These are phyloP conservation scores for Phataginus tetradactyla DNA, from an alignment of 2,797 vertebrate species.

Conservation along the genomic window DNA sequence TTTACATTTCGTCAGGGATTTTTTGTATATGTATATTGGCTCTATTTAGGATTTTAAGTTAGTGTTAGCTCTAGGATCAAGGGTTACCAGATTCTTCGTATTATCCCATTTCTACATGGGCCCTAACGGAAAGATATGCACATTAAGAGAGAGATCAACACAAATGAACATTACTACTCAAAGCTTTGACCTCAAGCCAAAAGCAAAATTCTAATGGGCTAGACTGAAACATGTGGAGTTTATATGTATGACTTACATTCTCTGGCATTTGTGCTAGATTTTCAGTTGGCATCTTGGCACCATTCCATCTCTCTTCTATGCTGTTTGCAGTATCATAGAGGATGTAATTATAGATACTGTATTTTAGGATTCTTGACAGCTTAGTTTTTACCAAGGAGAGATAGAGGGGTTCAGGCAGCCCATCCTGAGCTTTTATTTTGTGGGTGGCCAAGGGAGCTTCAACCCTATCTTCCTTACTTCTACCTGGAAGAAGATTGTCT, in stretches of 20 bases:
- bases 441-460: neutral
- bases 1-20: neutral
- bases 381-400: constrained; percentile 10
- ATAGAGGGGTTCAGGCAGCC: neutral
- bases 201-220: neutral
- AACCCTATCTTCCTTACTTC: neutral
- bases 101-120: neutral
- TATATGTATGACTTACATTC: neutral
- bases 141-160: neutral
- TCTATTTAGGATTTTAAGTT: constrained; percentile 33
- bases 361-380: neutral
- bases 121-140: neutral
- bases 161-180: neutral
- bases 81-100: neutral
- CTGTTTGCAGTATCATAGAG: neutral
- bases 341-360: neutral
- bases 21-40: neutral
- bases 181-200: neutral
- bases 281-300: neutral
- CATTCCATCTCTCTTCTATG: neutral
- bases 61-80: neutral
- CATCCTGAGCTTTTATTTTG: neutral
- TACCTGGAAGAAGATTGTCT: neutral
- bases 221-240: neutral
- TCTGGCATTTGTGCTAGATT: neutral